Conservation (phyloP, 30 jellyfish, hydroid and myxozoan species). For the Mastigias papua region DNA sequence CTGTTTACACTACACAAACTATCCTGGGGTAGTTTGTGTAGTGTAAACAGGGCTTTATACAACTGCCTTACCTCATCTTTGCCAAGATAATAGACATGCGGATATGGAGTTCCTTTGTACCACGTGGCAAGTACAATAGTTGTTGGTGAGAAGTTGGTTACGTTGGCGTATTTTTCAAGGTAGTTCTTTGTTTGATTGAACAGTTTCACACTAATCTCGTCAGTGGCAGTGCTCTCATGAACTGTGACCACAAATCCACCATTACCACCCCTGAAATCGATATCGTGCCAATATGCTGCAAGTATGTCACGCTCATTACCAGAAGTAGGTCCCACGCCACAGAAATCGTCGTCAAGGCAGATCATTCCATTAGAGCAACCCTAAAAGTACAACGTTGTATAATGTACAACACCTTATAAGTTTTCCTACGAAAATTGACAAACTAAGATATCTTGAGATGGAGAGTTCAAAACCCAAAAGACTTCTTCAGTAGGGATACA, state of each 20-base stretch:
- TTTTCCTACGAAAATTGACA: too few relatives aligned
- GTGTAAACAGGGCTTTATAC: background rate
- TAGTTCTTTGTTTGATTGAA: constrained; percentile 19
- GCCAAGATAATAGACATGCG: constrained; percentile 2
- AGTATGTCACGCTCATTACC: background rate
- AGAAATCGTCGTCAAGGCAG: background rate
- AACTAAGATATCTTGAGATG: too few relatives aligned
- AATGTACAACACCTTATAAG: too few relatives aligned
- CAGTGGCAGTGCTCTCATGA: constrained; percentile 11
- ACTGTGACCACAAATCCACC: constrained; percentile 20
- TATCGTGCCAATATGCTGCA: constrained; percentile 29
- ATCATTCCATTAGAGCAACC: constrained; percentile 31
- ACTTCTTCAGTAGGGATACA: too few relatives aligned
- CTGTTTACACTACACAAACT: too few relatives aligned
- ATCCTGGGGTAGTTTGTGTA: too few relatives aligned
- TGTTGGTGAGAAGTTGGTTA: constrained; percentile 25
- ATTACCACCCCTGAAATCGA: constrained; percentile 26
- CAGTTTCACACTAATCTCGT: constrained; percentile 18
- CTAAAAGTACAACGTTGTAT: background rate
- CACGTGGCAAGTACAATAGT: constrained; percentile 29
- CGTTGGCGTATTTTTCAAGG: constrained; percentile 9
- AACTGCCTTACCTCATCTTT: constrained; percentile 12
- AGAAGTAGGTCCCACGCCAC: constrained; percentile 14
- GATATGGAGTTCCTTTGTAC: constrained; percentile 35
- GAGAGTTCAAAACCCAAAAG: too few relatives aligned